Conservation (phyloP, 2,113 vertebrate genomes). For the Marcusenius ussheri region DNA sequence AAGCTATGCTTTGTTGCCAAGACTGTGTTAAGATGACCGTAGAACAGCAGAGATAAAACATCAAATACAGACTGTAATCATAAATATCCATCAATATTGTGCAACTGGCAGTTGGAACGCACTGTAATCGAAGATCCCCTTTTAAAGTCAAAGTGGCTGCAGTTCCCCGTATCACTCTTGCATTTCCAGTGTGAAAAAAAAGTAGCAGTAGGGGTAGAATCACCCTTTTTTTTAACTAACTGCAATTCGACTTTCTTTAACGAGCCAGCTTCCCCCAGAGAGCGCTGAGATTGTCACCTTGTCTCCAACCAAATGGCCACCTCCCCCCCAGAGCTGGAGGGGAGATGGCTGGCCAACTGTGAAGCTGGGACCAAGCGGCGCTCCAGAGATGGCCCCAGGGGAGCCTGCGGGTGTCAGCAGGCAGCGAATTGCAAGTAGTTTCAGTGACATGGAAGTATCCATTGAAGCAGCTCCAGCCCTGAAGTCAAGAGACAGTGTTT, state of each 20-base stretch:
- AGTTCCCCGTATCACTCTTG: background rate
- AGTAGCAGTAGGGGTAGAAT: background rate
- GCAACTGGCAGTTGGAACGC: background rate
- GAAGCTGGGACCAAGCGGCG: background rate
- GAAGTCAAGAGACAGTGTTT: background rate
- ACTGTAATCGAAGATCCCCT: background rate
- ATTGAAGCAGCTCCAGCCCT: background rate
- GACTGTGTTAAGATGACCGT: background rate
- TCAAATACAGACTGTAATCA: background rate
- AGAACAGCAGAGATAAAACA: background rate
- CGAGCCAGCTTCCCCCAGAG: conserved; percentile 1
- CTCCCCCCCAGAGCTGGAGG: background rate
- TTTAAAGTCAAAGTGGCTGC: background rate
- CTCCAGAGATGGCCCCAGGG: background rate
- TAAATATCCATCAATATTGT: background rate
- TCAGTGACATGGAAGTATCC: background rate
- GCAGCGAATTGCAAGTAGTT: background rate
- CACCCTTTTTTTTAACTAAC: background rate
- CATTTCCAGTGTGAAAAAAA: background rate
- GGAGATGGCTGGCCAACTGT: background rate
- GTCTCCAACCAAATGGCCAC: background rate
- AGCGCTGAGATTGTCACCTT: conserved; percentile 7
- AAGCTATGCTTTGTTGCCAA: background rate
- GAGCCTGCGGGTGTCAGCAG: background rate
- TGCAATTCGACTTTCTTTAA: conserved; percentile 1